Evolutionary conservation across 2,888 invertebrate species (phyloP).

Genomic region (Caenorhabditis doughertyi): DNA sequence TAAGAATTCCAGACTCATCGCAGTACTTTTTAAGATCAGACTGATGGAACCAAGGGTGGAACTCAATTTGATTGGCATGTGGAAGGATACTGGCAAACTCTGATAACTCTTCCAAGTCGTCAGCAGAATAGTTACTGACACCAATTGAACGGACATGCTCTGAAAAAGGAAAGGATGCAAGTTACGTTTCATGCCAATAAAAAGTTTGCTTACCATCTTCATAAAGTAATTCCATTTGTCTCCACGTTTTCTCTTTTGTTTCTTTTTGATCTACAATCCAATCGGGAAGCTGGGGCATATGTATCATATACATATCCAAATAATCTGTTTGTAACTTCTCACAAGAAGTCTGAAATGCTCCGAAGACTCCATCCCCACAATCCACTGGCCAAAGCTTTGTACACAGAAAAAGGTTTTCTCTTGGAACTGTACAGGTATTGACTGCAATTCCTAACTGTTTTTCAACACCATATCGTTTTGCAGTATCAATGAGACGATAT

Average conservation of each 20-base stretch:
- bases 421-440: slow-evolving; percentile 66
- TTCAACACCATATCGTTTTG: slow-evolving; percentile 83
- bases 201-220: slow-evolving; percentile 81
- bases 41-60: slow-evolving; percentile 83
- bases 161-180: slow-evolving; percentile 33
- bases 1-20: slow-evolving; percentile 80
- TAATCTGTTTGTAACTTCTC: slow-evolving; percentile 82
- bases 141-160: slow-evolving; percentile 83
- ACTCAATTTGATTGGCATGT: slow-evolving; percentile 83
- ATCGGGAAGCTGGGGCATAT: slow-evolving; percentile 83
- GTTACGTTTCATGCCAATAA: background rate
- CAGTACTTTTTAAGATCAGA: slow-evolving; percentile 81
- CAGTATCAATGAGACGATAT: slow-evolving; percentile 83
- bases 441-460: slow-evolving; percentile 80
- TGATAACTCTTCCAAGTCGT: slow-evolving; percentile 81
- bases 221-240: slow-evolving; percentile 83
- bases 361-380: slow-evolving; percentile 80
- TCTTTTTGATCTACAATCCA: slow-evolving; percentile 71
- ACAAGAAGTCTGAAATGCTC: slow-evolving; percentile 81
- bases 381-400: slow-evolving; percentile 84
- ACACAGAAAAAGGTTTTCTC: slow-evolving; percentile 82
- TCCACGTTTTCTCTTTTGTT: slow-evolving; percentile 83
- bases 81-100: slow-evolving; percentile 82
- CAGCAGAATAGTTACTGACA: slow-evolving; percentile 83
- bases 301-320: slow-evolving; percentile 83